phyloP scores from a whole-genome alignment of 2,888 invertebrate genomes.

The Pecten maximus region DNA sequence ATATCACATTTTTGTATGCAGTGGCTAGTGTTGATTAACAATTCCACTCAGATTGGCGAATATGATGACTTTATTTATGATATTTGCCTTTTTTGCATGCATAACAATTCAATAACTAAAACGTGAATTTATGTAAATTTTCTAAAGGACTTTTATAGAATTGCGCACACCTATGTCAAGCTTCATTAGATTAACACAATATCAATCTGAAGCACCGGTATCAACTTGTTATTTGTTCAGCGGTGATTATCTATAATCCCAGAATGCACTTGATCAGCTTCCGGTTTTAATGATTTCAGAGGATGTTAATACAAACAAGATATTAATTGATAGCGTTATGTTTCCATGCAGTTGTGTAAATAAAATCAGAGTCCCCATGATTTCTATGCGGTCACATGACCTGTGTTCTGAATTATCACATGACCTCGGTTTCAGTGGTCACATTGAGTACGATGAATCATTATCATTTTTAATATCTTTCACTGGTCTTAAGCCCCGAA shows the following conservation, averaged over 20 bases:
- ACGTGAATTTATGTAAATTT: neutral
- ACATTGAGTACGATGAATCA: neutral
- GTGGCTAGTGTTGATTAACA: neutral
- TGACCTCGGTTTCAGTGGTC: too few species aligned
- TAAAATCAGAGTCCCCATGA: too few species aligned
- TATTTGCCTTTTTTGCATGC: neutral
- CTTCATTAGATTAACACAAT: neutral
- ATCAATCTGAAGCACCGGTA: neutral
- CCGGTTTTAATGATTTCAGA: neutral
- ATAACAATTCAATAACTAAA: neutral
- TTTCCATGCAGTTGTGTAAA: too few species aligned
- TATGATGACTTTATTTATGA: neutral
- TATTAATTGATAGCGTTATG: too few species aligned
- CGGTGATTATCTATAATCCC: neutral
- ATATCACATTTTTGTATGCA: neutral
- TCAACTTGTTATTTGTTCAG: neutral
- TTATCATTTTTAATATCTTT: neutral
- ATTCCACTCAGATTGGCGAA: neutral
- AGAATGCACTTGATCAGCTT: neutral
- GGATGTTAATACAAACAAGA: neutral
- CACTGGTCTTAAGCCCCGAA: neutral
- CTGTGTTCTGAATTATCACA: neutral
- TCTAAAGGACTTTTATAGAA: neutral
- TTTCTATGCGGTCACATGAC: neutral
- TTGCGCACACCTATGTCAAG: neutral